Percentiles rank a stretch among this genome's conserved stretches.
These are phyloP conservation scores for Thereva unica DNA, from an alignment of 2,888 invertebrate species.

Conservation along the genomic window DNA sequence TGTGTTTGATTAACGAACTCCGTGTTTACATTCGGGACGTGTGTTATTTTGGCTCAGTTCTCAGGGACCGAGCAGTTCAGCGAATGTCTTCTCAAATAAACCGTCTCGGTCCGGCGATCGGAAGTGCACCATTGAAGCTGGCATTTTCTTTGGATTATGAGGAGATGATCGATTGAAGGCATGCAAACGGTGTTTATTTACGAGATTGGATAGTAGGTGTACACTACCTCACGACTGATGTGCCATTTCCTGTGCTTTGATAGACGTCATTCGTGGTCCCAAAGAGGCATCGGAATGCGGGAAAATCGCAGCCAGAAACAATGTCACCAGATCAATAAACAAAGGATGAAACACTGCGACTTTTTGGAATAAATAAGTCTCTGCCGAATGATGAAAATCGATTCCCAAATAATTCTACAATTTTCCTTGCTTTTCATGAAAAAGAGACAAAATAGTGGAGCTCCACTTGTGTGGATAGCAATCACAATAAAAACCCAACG, in stretches of 20 bases:
- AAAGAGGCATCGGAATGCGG: too few relatives aligned
- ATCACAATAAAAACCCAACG: too few relatives aligned
- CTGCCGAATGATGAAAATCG: too few relatives aligned
- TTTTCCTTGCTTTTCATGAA: too few relatives aligned
- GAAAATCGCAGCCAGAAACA: too few relatives aligned
- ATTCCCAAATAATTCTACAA: too few relatives aligned
- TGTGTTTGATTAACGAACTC: constrained; percentile 34
- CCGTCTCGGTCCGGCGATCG: background rate
- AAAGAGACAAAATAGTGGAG: too few relatives aligned
- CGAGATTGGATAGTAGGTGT: background rate
- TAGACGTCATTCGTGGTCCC: too few relatives aligned
- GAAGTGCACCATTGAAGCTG: constrained; percentile 8
- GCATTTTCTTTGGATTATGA: constrained; percentile 2
- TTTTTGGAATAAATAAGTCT: too few relatives aligned
- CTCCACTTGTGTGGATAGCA: too few relatives aligned
- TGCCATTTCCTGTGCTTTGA: constrained; percentile 6
- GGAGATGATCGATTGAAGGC: constrained; percentile 3
- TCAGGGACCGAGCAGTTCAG: background rate
- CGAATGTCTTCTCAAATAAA: constrained; percentile 30
- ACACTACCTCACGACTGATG: background rate
- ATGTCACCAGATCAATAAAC: too few relatives aligned
- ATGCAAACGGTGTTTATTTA: background rate
- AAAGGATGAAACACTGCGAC: too few relatives aligned
- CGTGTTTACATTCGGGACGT: constrained; percentile 27
- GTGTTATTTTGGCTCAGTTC: constrained; percentile 10